A percentile compares a stretch with the other conserved stretches of the same genome.
These are phyloP conservation scores for Hippocampus mohnikei DNA, from an alignment of 2,113 vertebrate species.

Conservation along the genomic window DNA sequence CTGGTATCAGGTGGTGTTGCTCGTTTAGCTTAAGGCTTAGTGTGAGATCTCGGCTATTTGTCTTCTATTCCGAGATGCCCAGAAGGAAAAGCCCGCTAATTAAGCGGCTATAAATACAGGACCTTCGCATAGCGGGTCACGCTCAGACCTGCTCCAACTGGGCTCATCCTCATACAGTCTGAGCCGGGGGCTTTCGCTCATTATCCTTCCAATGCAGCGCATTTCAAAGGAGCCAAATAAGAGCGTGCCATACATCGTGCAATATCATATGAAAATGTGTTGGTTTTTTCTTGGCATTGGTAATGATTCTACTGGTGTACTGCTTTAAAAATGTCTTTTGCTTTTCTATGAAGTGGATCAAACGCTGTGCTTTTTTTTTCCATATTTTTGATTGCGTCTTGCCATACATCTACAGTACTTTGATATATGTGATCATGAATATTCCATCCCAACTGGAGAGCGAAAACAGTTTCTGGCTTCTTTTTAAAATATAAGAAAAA, in stretches of 20 bases:
- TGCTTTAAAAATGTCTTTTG: no score
- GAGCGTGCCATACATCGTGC: background rate
- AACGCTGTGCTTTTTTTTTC: no score
- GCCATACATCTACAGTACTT: no score
- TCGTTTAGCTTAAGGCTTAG: slow-evolving; percentile 54
- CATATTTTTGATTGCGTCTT: no score
- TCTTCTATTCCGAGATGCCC: slow-evolving; percentile 61
- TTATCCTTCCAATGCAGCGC: background rate
- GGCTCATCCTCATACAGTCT: slow-evolving; percentile 15
- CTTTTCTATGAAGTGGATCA: no score
- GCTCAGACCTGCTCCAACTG: slow-evolving; percentile 29
- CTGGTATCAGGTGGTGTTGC: slow-evolving; percentile 14
- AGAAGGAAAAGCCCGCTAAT: slow-evolving; percentile 60
- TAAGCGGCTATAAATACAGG: slow-evolving; percentile 62
- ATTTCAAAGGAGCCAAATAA: background rate
- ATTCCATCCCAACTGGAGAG: no score
- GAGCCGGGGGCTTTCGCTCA: background rate
- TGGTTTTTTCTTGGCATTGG: no score
- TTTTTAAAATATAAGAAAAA: no score
- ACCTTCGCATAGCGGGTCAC: slow-evolving; percentile 44
- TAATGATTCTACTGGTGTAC: no score
- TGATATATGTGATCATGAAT: no score
- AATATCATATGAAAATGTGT: no score
- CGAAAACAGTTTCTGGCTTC: no score
- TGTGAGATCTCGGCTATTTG: slow-evolving; percentile 46